These are phyloP conservation scores for Hymenochirus boettgeri DNA, from an alignment of 2,113 vertebrate genomes.

Conservation along the genomic window DNA sequence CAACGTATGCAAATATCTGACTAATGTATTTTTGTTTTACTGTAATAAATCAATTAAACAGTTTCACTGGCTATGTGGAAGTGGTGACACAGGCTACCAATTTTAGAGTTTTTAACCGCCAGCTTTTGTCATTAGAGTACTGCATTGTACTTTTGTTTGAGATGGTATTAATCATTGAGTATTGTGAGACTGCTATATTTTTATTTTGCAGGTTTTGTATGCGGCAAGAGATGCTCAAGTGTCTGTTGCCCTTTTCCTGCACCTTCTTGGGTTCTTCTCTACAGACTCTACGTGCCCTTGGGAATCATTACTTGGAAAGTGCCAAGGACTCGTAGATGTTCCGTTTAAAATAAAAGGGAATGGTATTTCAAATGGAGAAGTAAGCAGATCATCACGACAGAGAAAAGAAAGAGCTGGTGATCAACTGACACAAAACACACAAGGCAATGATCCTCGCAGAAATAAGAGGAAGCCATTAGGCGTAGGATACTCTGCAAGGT, in stretches of 20 bases:
- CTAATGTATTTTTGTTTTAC: no score
- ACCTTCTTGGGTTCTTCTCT: constrained; percentile 67
- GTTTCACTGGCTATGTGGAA: no score
- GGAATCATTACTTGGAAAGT: constrained; percentile 64
- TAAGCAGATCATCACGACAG: constrained; percentile 49
- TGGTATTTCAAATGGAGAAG: constrained; percentile 61
- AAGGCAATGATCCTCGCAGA: constrained; percentile 79
- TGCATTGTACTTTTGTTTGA: no score
- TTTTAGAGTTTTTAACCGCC: no score
- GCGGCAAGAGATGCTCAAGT: constrained; percentile 90
- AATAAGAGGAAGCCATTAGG: constrained; percentile 85
- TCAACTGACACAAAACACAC: constrained; percentile 64
- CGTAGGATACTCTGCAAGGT: constrained; percentile 89
- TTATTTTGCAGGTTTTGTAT: constrained; percentile 76
- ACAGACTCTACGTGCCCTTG: constrained; percentile 54
- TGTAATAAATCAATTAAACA: no score
- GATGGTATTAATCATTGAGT: no score
- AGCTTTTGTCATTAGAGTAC: no score
- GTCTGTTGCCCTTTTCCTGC: constrained; percentile 85
- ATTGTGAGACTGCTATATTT: not conserved
- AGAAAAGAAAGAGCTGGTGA: constrained; percentile 56
- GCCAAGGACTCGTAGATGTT: constrained; percentile 80
- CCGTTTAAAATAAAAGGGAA: constrained; percentile 72
- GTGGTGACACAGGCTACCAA: no score
- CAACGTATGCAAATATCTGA: no score